These are phyloP conservation scores for Grammomys surdaster DNA, from an alignment of 2,113 vertebrate species.

Conservation along the genomic window DNA sequence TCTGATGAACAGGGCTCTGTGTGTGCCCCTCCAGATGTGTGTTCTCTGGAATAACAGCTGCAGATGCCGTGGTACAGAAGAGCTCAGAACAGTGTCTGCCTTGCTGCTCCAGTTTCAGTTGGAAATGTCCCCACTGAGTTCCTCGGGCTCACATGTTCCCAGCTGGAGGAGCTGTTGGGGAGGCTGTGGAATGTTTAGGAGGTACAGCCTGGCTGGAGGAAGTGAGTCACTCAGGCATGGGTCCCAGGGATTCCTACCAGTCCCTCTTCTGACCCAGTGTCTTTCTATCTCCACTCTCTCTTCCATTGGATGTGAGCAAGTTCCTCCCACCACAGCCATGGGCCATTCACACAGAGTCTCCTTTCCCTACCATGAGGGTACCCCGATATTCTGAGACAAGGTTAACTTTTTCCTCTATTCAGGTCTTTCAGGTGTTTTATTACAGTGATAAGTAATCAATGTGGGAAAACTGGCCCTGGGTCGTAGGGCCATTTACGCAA, in stretches of 20 bases:
- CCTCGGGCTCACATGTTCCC: too few species aligned
- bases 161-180: not conserved
- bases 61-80: not conserved
- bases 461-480: not conserved
- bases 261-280: not conserved
- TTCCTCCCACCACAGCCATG: too few species aligned
- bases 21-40: not conserved
- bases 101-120: not conserved
- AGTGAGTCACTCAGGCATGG: not conserved
- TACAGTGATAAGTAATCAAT: not conserved
- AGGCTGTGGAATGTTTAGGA: not conserved
- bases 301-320: not conserved
- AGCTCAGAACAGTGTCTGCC: rapidly evolving
- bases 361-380: not conserved
- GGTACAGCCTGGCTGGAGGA: not conserved
- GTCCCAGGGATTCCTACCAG: not conserved
- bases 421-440: not conserved
- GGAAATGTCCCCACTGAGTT: not conserved
- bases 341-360: not conserved
- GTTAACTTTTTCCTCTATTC: not conserved
- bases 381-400: too few species aligned
- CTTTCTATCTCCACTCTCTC: not conserved
- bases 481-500: not conserved
- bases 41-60: not conserved
- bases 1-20: not conserved